A percentile compares a stretch with the other conserved stretches of the same genome.
These are phyloP conservation scores for Arge pagana DNA, from an alignment of 2,888 invertebrate genomes.

Conservation along the genomic window DNA sequence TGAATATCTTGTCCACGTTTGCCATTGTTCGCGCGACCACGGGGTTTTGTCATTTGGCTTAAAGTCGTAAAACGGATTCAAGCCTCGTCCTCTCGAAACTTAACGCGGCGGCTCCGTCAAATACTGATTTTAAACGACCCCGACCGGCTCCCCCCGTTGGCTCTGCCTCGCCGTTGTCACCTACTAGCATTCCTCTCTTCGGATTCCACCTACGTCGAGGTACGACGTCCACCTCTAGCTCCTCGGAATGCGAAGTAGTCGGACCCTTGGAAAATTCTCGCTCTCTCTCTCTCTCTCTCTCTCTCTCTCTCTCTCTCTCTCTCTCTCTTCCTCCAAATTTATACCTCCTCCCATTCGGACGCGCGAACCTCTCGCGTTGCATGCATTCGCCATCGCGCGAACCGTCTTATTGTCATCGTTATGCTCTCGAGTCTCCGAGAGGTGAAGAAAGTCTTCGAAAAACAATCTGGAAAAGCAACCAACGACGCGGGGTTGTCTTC, in stretches of 20 bases:
- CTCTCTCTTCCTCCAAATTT: not conserved
- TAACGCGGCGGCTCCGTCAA: constrained; percentile 9
- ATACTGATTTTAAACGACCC: constrained; percentile 15
- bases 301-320: no score
- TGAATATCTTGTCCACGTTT: constrained; percentile 10
- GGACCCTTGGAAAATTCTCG: constrained; percentile 13
- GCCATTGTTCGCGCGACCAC: constrained; percentile 10
- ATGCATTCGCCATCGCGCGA: no score
- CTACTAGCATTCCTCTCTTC: constrained; percentile 14
- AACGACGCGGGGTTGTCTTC: no score
- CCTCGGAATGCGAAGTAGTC: constrained; percentile 17
- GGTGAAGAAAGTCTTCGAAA: no score
- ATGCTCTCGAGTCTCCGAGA: no score
- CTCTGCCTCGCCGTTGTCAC: constrained; percentile 12
- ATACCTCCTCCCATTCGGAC: no score
- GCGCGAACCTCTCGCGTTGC: not conserved
- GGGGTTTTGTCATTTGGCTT: constrained; percentile 8
- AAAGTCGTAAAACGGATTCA: constrained; percentile 14
- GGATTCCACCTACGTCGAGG: not conserved
- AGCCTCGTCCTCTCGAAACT: constrained; percentile 9
- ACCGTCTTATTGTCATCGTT: no score
- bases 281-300: no score
- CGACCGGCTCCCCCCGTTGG: constrained; percentile 3
- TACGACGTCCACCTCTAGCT: constrained; percentile 2
- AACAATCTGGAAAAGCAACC: no score